These are phyloP conservation scores for Phycodurus eques DNA, from an alignment of 2,113 vertebrate species.

Conservation along the genomic window DNA sequence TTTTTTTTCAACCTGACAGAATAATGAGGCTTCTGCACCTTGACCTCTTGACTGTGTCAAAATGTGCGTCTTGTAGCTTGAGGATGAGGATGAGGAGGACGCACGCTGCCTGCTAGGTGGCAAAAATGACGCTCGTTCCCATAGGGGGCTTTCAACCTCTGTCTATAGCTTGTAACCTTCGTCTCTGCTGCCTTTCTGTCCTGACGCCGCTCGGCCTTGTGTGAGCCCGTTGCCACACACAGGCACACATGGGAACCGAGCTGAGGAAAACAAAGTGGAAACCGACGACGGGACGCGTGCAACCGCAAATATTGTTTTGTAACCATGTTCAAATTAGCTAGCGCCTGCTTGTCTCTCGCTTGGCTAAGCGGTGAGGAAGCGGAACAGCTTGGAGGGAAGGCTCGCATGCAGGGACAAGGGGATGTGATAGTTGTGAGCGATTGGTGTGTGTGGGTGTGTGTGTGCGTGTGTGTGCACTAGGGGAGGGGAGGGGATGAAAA, in stretches of 20 bases:
- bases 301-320: conserved; percentile 69
- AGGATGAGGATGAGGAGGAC: conserved; percentile 6
- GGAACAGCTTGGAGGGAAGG: conserved; percentile 31
- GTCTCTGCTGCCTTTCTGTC: conserved; percentile 25
- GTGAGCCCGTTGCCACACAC: conserved; percentile 40
- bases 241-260: conserved; percentile 48
- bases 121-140: conserved; percentile 19
- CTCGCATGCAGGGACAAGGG: conserved; percentile 28
- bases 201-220: conserved; percentile 46
- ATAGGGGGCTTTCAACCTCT: not conserved
- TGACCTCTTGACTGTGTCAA: conserved; percentile 28
- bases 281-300: conserved; percentile 51
- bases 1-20: conserved; percentile 8
- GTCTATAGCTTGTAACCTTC: conserved; percentile 9
- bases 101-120: not conserved
- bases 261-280: conserved; percentile 62
- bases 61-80: not conserved
- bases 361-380: conserved; percentile 53
- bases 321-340: conserved; percentile 79
- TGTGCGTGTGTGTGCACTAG: not conserved
- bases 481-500: conserved; percentile 26
- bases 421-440: conserved; percentile 29
- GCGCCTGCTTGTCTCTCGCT: conserved; percentile 72
- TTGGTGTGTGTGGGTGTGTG: not conserved
- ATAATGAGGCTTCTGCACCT: conserved; percentile 21